A percentile compares a stretch with the other conserved stretches of the same genome.
Evolutionary conservation across 92 coral and sea anemone species (phyloP).

Genomic region (Pocillopora meandrina): DNA sequence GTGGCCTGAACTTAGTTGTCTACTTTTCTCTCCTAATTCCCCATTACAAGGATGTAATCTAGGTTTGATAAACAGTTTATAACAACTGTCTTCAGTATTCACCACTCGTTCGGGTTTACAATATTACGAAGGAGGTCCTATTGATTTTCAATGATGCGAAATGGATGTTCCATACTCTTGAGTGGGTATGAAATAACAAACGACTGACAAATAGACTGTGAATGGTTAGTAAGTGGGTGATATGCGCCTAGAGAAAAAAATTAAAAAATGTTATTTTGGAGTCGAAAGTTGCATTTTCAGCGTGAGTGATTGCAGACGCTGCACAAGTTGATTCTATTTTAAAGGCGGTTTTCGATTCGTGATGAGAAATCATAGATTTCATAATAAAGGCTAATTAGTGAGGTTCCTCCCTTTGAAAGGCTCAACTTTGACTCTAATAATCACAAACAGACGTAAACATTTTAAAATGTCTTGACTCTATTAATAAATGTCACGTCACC

Average conservation of each 20-base stretch:
- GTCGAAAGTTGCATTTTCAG: background rate
- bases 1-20: constrained; percentile 10
- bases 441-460: constrained; percentile 36
- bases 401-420: constrained; percentile 12
- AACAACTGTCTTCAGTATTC: background rate
- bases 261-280: background rate
- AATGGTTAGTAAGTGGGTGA: background rate
- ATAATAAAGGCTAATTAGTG: constrained; percentile 22
- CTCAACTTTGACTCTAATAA: constrained; percentile 25
- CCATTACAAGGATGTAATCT: constrained; percentile 13
- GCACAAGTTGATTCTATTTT: background rate
- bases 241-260: background rate
- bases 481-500: constrained; percentile 47
- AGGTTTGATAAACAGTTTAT: background rate
- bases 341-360: constrained; percentile 17
- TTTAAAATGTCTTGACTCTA: constrained; percentile 39
- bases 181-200: background rate
- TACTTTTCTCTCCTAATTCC: background rate
- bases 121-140: background rate
- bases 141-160: background rate
- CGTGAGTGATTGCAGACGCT: background rate
- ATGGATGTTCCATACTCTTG: background rate
- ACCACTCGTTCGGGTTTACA: background rate
- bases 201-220: background rate
- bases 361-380: constrained; percentile 12